Conservation (phyloP, 2,888 invertebrate species). For the Stegophylla sp. region DNA sequence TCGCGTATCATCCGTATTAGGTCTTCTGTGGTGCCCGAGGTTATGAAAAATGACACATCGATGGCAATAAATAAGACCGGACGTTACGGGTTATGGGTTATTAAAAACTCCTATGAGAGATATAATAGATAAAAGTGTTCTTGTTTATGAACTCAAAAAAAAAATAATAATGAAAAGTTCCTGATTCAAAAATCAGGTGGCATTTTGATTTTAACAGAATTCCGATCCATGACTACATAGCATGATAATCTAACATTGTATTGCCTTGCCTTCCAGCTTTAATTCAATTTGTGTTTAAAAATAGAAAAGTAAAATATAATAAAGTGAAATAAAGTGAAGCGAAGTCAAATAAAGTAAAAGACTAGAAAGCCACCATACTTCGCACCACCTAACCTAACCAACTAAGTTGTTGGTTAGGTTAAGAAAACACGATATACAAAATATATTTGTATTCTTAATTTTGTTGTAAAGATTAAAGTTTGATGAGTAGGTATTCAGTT, state of each 20-base stretch:
- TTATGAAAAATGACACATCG: constrained; percentile 22
- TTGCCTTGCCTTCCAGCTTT: background rate
- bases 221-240: background rate
- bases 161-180: background rate
- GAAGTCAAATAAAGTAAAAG: constrained; percentile 29
- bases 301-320: constrained; percentile 8
- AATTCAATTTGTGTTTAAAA: background rate
- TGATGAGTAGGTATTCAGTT: too few species aligned
- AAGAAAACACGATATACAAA: background rate
- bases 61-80: background rate
- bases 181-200: background rate
- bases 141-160: background rate
- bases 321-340: constrained; percentile 2
- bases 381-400: too few species aligned
- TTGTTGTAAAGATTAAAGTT: background rate
- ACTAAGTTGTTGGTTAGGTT: too few species aligned
- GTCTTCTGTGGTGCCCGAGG: constrained; percentile 41
- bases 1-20: constrained; percentile 20
- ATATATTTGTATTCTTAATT: background rate
- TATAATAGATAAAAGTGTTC: background rate
- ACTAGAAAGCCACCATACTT: too few species aligned
- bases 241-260: background rate
- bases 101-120: background rate
- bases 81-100: constrained; percentile 32
- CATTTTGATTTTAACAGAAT: background rate